phyloP scores from a whole-genome alignment of 2,888 invertebrate genomes.

The Pseudanteris insignis region DNA sequence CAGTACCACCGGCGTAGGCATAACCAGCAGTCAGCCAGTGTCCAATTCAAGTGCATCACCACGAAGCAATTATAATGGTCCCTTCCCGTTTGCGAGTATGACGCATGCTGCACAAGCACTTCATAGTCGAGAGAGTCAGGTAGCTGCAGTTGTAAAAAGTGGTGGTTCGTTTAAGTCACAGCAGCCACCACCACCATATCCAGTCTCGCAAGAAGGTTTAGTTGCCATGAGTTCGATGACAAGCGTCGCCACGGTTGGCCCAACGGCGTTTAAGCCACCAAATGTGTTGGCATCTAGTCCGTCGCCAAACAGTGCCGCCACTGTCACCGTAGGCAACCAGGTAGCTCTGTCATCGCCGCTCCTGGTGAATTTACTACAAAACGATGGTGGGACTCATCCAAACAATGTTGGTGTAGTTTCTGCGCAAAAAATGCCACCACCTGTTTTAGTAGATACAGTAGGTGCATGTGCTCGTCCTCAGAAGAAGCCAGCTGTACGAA shows the following conservation, averaged over 20 bases:
- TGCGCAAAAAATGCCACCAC: conserved; percentile 61
- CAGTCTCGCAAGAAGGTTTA: conserved; percentile 59
- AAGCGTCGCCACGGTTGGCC: conserved; percentile 56
- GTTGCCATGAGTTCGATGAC: conserved; percentile 61
- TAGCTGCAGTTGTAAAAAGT: conserved; percentile 52
- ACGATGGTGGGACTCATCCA: conserved; percentile 72
- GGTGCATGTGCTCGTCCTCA: conserved; percentile 58
- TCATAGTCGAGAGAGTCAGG: conserved; percentile 74
- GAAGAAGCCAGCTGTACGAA: conserved; percentile 62
- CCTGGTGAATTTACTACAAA: conserved; percentile 90
- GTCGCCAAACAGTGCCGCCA: conserved; percentile 54
- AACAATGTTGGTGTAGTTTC: conserved; percentile 51
- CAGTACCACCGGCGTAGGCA: conserved; percentile 50
- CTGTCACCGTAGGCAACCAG: conserved; percentile 58
- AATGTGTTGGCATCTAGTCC: conserved; percentile 58
- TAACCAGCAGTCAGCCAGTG: conserved; percentile 53
- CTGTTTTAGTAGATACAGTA: conserved; percentile 57
- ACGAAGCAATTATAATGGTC: conserved; percentile 69
- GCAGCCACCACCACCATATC: conserved; percentile 62
- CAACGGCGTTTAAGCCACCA: conserved; percentile 58
- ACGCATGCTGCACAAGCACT: conserved; percentile 85
- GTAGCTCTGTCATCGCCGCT: conserved; percentile 88
- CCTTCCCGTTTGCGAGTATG: conserved; percentile 92
- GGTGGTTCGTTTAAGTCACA: conserved; percentile 56
- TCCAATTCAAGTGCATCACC: conserved; percentile 63